Percentiles rank a stretch among this genome's conserved stretches.
Evolutionary conservation across 2,888 invertebrate genomes (phyloP).

Genomic region (Polietes domitor): DNA sequence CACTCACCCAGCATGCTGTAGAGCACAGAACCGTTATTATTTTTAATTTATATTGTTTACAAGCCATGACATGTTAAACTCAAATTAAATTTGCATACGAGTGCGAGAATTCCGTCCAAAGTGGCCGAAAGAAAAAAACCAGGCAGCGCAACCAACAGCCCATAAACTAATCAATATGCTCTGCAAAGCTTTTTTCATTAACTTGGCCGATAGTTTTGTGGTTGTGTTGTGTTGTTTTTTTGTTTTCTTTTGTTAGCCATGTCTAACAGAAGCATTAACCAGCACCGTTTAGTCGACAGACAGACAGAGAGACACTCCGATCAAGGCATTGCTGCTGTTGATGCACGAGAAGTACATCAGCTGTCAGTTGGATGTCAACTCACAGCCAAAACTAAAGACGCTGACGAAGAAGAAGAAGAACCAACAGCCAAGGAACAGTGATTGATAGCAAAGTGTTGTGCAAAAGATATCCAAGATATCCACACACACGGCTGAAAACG

Average conservation of each 20-base stretch:
- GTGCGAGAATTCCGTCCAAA: background rate
- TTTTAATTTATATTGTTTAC: conserved; percentile 1
- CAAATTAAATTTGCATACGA: conserved; percentile 15
- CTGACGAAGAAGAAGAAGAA: background rate
- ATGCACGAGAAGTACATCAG: conserved; percentile 22
- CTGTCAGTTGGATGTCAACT: conserved; percentile 30
- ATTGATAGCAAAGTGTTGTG: background rate
- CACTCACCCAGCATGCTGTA: background rate
- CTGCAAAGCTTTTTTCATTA: background rate
- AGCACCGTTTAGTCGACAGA: conserved; percentile 23
- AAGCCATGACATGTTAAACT: background rate
- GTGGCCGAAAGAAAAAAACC: background rate
- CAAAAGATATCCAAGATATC: background rate
- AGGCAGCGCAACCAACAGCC: background rate
- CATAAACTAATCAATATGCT: conserved; percentile 16
- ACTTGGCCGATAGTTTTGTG: background rate
- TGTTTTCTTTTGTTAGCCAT: background rate
- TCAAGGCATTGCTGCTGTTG: conserved; percentile 1
- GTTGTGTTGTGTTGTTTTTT: conserved; percentile 3
- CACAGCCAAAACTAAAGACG: background rate
- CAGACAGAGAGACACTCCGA: conserved; percentile 6
- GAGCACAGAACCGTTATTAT: background rate
- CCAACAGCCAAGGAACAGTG: background rate
- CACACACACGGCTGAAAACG: background rate
- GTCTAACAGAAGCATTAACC: conserved; percentile 30